Base-by-base conservation (phyloP, 2,797 vertebrate species). In the Muscicapa striata region DNA sequence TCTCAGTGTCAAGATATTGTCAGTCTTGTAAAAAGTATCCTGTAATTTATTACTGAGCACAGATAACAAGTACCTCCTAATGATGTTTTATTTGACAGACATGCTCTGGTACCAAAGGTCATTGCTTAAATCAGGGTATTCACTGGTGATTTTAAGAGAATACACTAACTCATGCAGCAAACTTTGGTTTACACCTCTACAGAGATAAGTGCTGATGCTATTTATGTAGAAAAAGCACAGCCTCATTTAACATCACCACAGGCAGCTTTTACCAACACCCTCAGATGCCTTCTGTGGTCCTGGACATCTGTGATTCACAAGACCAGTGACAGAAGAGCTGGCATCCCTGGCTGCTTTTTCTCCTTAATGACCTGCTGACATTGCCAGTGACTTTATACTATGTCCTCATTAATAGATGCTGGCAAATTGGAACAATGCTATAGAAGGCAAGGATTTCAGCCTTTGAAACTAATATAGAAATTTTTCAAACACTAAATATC, bases 191-290 rank as follows among this genome's bases (percentile, higher is more conserved):
- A 30, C 61, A 89, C 54, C 64, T 68, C 38, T 83, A 45, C 24
- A 78, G 49, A 61, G 22, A n/a, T 12, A 32, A 68, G 18, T 34
- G n/a, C 41, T 67, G 52, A 70, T 29, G n/a, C 15, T 83, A 30
- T 87, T 90, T 87, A 89, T 55, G 51, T 54, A 87, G 48, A 70
- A 90, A 64, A 92, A 89, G 23, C 62, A 75, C 51, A 84, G 23
- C 19, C 32, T 87, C 48, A 73, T 61, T 69, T 32, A 61, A 58
- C 12, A 57, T 62, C 76, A 89, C 29, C 58, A 87, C 55, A 87
- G 43, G 32, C 49, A 91, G 78, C 62, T 92, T 72, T 83, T 61
- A 59, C 20, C 73, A 89, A 58, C 3, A 13, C 51, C 30, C n/a
- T 87, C 51, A 74, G 61, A 82, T 26, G 16, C 27, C 27, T 80